A percentile compares a stretch with the other conserved stretches of the same genome.
Conservation (phyloP, 2,888 invertebrate genomes). For the Subacronicta megacephala region DNA sequence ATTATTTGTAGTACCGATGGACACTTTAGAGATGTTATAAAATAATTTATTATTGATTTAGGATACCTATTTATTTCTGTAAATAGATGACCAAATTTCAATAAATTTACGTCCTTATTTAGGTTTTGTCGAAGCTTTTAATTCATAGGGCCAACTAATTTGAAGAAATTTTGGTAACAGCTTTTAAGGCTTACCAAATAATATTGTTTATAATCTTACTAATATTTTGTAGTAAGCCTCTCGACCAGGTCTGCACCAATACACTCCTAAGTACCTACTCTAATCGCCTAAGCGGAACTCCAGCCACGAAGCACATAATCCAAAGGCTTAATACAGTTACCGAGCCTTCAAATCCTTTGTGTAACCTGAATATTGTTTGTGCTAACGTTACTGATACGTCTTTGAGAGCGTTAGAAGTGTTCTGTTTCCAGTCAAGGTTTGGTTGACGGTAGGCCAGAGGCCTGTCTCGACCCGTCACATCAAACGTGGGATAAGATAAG, state of each 20-base stretch:
- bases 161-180: no score
- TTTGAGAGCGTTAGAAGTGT: neutral
- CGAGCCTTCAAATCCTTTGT: neutral
- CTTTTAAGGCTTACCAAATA: neutral
- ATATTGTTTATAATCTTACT: neutral
- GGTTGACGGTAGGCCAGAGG: neutral
- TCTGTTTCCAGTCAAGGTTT: neutral
- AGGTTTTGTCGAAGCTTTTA: no score
- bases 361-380: constrained; percentile 6
- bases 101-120: no score
- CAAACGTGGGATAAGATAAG: no score
- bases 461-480: neutral
- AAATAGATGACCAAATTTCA: no score
- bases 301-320: neutral
- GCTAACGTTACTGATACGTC: neutral
- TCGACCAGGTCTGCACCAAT: neutral
- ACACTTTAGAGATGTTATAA: no score
- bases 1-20: no score
- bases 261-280: neutral
- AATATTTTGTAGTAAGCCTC: neutral
- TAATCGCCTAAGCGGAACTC: neutral
- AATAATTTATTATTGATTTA: no score
- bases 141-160: no score
- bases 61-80: no score
- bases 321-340: neutral